phyloP scores from a whole-genome alignment of 30 jellyfish, hydroid and myxozoan species.

The Hydractinia echinata region DNA sequence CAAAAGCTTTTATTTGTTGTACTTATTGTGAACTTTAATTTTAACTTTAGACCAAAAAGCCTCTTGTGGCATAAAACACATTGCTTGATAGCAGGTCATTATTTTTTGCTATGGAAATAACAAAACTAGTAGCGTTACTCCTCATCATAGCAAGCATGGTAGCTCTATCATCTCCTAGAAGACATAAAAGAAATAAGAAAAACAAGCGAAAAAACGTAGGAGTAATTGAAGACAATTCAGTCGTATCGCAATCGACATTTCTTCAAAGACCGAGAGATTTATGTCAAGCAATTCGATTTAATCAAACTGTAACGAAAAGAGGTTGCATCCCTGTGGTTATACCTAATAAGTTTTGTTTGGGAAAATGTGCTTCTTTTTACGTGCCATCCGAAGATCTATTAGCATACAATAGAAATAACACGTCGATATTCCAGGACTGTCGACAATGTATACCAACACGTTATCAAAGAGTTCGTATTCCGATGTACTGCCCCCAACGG shows the following conservation, averaged over 20 bases:
- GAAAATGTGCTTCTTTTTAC: slow-evolving; percentile 6
- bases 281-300: neutral
- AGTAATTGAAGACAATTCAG: too few relatives aligned
- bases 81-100: too few relatives aligned
- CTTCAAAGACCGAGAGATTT: neutral
- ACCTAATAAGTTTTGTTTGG: slow-evolving; percentile 11
- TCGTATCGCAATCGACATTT: neutral
- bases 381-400: slow-evolving; percentile 10
- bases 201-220: too few relatives aligned
- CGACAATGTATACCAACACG: slow-evolving; percentile 3
- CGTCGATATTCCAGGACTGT: slow-evolving; percentile 2
- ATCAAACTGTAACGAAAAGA: slow-evolving; percentile 6
- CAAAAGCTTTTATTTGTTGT: too few relatives aligned
- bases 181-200: too few relatives aligned
- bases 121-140: too few relatives aligned
- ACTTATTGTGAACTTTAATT: too few relatives aligned
- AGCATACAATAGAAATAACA: neutral
- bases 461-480: slow-evolving; percentile 17
- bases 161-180: too few relatives aligned
- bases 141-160: too few relatives aligned
- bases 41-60: too few relatives aligned
- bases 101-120: too few relatives aligned
- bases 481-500: slow-evolving; percentile 1
- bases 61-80: too few relatives aligned
- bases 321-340: neutral